These are phyloP conservation scores for Coptodon rendalli DNA, from an alignment of 2,113 vertebrate species.

Conservation along the genomic window DNA sequence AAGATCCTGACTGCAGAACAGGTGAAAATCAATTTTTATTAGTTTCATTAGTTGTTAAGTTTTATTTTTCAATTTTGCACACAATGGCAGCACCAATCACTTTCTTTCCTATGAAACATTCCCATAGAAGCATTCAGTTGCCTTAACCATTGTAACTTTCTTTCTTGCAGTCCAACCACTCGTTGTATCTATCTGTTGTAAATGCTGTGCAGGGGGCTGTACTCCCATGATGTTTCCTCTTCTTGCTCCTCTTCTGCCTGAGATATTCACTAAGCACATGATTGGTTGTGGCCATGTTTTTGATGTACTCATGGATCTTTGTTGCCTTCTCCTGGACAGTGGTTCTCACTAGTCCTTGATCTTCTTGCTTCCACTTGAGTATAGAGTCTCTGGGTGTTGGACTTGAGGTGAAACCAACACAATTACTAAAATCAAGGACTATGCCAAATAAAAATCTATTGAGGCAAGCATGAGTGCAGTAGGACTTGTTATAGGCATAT, in stretches of 20 bases:
- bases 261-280: background rate
- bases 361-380: background rate
- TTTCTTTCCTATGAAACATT: background rate
- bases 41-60: background rate
- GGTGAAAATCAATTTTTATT: background rate
- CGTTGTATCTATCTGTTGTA: background rate
- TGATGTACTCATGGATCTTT: background rate
- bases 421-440: background rate
- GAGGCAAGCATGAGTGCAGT: background rate
- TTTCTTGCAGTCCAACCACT: background rate
- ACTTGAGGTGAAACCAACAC: background rate
- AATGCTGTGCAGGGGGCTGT: background rate
- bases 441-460: background rate
- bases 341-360: background rate
- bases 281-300: background rate
- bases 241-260: background rate
- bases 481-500: background rate
- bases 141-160: background rate
- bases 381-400: background rate
- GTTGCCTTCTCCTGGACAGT: background rate
- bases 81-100: background rate
- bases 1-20: background rate
- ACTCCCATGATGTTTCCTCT: background rate
- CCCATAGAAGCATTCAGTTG: background rate
- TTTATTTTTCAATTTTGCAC: background rate